Percentiles rank a stretch among this genome's conserved stretches.
Evolutionary conservation across 1,140 invertebrate species (phyloP).

Genomic region (Listronotus oregonensis): DNA sequence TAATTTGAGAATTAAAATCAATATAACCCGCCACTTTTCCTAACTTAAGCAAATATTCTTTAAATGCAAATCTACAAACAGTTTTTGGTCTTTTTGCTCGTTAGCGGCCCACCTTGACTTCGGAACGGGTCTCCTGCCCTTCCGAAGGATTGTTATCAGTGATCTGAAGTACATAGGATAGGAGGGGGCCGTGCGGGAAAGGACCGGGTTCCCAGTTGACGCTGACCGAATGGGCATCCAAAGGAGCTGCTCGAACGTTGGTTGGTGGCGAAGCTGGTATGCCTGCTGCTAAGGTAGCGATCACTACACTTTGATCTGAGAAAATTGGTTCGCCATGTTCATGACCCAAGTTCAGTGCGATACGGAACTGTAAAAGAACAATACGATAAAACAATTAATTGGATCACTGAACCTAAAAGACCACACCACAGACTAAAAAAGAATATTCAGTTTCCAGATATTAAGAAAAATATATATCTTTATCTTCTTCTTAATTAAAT

Average conservation of each 20-base stretch:
- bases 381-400: conserved; percentile 3
- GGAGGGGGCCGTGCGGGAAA: conserved; percentile 84
- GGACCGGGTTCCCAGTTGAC: conserved; percentile 86
- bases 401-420: no score
- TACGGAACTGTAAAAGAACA: conserved; percentile 82
- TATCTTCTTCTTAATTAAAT: no score
- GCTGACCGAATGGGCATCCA: conserved; percentile 82
- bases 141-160: conserved; percentile 57
- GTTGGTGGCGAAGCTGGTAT: conserved; percentile 73
- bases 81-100: background rate
- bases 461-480: no score
- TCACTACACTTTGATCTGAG: conserved; percentile 79
- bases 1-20: background rate
- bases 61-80: conserved; percentile 3
- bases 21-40: background rate
- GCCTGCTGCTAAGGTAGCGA: conserved; percentile 76
- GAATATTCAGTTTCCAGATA: no score
- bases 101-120: conserved; percentile 63
- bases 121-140: conserved; percentile 60
- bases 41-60: background rate
- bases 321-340: conserved; percentile 70
- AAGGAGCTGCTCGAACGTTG: conserved; percentile 75
- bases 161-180: conserved; percentile 80
- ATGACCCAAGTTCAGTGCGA: conserved; percentile 71
- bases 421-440: no score